phyloP scores from a whole-genome alignment of 2,113 vertebrate genomes.

The Brachirus orientalis region DNA sequence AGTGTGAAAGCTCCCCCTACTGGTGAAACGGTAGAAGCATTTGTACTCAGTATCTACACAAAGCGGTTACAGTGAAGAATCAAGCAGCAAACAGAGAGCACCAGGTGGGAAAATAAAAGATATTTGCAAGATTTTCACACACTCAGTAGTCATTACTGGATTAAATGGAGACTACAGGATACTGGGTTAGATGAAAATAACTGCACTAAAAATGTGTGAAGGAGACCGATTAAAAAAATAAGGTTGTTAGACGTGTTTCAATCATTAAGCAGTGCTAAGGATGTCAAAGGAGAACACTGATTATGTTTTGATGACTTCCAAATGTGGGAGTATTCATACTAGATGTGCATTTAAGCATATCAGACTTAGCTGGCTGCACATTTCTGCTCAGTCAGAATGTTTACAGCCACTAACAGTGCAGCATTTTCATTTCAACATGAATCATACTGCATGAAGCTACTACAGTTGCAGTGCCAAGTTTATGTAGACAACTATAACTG shows the following conservation, averaged over 20 bases:
- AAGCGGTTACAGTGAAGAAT: constrained; percentile 2
- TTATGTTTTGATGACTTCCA: constrained; percentile 55
- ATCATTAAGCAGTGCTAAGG: constrained; percentile 30
- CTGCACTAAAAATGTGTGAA: constrained; percentile 29
- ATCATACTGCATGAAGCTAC: constrained; percentile 34
- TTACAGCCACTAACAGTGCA: constrained; percentile 43
- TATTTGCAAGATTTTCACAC: constrained; percentile 26
- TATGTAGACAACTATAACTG: not conserved
- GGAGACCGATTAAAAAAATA: constrained; percentile 17
- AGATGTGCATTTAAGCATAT: constrained; percentile 60
- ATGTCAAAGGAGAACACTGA: constrained; percentile 55
- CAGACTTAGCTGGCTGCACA: constrained; percentile 48
- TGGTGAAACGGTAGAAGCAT: constrained; percentile 45
- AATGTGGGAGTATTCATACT: constrained; percentile 62
- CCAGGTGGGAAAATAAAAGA: not conserved
- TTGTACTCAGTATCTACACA: not conserved
- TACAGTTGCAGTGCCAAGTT: constrained; percentile 22
- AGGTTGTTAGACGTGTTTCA: constrained; percentile 22
- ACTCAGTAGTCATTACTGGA: constrained; percentile 53
- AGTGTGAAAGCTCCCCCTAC: constrained; percentile 79
- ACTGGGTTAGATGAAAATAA: constrained; percentile 66
- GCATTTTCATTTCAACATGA: constrained; percentile 43
- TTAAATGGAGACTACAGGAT: constrained; percentile 50
- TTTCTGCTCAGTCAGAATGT: constrained; percentile 67
- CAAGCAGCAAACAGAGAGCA: constrained; percentile 10